Percentiles rank a stretch among this genome's conserved stretches.
These are phyloP conservation scores for human DNA, from an alignment of 2,113 vertebrate genomes.

Conservation along the genomic window GRCh38 chr7:141476501-141477000, in stretches of 20 bases:
- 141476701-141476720: not conserved
- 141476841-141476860: not conserved
- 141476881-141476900: not conserved
- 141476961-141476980: not conserved
- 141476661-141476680: not conserved
- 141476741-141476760: not conserved
- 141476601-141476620: not conserved
- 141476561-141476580: not conserved
- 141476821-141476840: not conserved
- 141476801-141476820: not conserved
- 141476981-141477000: not conserved
- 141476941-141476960: not conserved
- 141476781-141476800: not conserved
- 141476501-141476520: not conserved
- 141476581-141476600: not conserved
- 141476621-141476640: not conserved
- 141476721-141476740: not conserved
- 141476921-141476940: not conserved
- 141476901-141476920: not conserved
- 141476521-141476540: not conserved
- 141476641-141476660: not conserved
- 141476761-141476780: not conserved
- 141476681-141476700: not conserved
- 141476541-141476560: not conserved
- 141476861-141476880: fast-evolving